Evolutionary conservation across 2,113 vertebrate genomes (phyloP).

Genomic region (Poeciliopsis turrubarensis): DNA sequence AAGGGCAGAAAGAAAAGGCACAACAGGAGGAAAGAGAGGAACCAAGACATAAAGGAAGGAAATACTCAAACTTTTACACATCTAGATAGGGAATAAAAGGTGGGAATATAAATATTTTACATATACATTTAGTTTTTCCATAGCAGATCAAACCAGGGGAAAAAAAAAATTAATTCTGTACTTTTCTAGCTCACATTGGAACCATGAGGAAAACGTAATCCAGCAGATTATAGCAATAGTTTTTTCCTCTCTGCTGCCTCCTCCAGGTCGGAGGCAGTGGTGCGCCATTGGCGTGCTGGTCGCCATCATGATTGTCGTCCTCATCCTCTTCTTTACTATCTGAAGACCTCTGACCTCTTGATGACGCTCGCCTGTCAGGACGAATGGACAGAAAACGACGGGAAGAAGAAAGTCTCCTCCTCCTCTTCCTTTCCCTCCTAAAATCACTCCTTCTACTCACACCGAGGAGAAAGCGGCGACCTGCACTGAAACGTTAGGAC

Average conservation of each 20-base stretch:
- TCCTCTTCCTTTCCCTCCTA: neutral
- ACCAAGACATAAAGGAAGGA: no score
- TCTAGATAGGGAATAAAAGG: no score
- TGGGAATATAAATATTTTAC: neutral
- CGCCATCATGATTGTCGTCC: slow-evolving; percentile 75
- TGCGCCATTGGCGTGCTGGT: slow-evolving; percentile 81
- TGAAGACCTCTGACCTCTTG: slow-evolving; percentile 61
- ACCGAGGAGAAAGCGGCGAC: slow-evolving; percentile 4
- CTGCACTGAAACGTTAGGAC: slow-evolving; percentile 5
- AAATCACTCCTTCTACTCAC: neutral
- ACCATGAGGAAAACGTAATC: neutral
- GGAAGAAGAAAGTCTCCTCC: slow-evolving; percentile 2
- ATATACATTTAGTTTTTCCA: neutral
- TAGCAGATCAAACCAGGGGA: neutral
- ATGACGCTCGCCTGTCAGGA: neutral
- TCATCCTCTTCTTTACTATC: slow-evolving; percentile 81
- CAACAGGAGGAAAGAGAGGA: no score
- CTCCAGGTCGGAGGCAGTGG: slow-evolving; percentile 82
- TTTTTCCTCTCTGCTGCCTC: neutral
- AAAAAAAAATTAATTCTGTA: neutral
- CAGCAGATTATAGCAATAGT: neutral
- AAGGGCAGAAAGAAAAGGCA: no score
- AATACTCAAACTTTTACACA: no score
- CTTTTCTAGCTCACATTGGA: neutral
- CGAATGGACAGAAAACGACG: slow-evolving; percentile 14